Conservation (phyloP, 2,113 vertebrate genomes). For the Aegotheles bennettii region DNA sequence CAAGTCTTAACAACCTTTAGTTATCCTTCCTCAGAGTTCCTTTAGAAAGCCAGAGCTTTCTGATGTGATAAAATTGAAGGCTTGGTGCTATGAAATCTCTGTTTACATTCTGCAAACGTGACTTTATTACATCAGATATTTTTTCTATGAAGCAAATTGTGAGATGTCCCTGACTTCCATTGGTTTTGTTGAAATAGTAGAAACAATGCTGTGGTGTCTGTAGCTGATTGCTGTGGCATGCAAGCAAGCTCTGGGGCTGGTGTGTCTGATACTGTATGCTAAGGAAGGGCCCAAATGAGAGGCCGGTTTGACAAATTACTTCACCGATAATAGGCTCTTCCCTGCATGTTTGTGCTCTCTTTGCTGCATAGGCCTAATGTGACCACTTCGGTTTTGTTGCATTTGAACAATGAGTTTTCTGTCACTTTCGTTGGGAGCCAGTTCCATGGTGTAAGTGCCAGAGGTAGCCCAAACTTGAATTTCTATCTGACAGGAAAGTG, state of each 20-base stretch:
- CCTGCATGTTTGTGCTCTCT: background rate
- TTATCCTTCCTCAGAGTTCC: constrained; percentile 26
- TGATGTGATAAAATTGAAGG: constrained; percentile 17
- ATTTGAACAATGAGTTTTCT: background rate
- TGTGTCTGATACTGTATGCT: background rate
- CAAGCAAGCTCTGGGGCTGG: background rate
- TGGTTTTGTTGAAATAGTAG: background rate
- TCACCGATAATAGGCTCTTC: background rate
- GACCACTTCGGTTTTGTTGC: background rate
- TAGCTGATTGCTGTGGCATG: background rate
- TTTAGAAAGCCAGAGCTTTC: background rate
- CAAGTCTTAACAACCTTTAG: constrained; percentile 21
- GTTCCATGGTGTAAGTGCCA: background rate
- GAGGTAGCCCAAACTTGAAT: background rate
- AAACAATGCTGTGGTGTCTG: background rate
- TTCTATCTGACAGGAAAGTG: background rate
- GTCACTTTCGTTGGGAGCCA: background rate
- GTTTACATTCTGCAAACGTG: background rate
- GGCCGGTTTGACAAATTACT: background rate
- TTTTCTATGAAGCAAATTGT: background rate
- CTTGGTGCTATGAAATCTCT: background rate
- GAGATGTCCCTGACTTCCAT: background rate
- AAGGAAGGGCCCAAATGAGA: background rate
- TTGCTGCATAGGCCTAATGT: background rate
- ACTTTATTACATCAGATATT: background rate